A percentile compares a stretch with the other conserved stretches of the same genome.
Evolutionary conservation across 2,113 vertebrate species (phyloP).

Genomic region (Megatriorchis doriae): DNA sequence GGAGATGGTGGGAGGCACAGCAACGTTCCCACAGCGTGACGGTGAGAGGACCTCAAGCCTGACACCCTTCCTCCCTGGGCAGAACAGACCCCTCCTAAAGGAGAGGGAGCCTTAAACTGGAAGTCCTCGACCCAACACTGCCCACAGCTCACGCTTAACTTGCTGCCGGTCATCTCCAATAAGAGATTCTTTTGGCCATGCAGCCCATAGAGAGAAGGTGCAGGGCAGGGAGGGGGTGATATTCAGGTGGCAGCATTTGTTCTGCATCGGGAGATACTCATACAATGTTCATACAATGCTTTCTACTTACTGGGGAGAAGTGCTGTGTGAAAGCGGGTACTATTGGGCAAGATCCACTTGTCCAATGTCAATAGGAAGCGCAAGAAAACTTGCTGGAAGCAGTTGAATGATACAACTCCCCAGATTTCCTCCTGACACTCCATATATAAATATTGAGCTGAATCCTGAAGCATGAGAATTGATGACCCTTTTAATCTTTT

Average conservation of each 20-base stretch:
- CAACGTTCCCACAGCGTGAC: not conserved
- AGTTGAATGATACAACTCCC: not conserved
- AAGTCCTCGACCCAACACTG: not conserved
- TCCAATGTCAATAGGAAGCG: accelerated
- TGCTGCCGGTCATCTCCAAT: not conserved
- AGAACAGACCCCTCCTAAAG: not conserved
- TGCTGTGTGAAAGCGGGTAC: not conserved
- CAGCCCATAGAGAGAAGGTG: too few species aligned
- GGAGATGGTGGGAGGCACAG: not conserved
- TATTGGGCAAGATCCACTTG: not conserved
- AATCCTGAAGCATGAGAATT: not conserved
- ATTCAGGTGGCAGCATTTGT: too few species aligned
- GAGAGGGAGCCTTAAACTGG: not conserved
- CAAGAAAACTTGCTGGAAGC: not conserved
- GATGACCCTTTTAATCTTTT: not conserved
- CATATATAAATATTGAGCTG: not conserved
- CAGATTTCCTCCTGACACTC: not conserved
- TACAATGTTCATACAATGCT: not conserved
- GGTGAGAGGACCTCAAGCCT: not conserved
- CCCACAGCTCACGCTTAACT: not conserved
- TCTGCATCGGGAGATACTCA: too few species aligned
- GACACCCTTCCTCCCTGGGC: not conserved
- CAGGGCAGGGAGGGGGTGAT: too few species aligned
- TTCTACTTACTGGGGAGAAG: not conserved
- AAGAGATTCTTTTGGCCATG: not conserved